phyloP scores from a whole-genome alignment of 2,113 vertebrate genomes.

The Barbus barbus region DNA sequence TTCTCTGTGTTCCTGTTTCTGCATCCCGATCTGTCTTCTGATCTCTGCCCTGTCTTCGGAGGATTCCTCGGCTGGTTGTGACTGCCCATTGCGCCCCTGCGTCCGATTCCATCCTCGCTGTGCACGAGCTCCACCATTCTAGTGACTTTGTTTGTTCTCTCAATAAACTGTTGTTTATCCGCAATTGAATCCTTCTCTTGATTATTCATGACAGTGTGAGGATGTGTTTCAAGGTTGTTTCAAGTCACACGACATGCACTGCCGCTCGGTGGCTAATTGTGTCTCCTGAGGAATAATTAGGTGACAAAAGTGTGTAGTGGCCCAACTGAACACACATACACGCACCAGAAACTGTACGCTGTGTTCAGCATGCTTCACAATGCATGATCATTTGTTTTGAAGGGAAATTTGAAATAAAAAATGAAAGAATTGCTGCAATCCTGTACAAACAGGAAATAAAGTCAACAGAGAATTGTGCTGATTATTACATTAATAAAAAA shows the following conservation, averaged over 20 bases:
- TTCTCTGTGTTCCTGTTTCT: too few relatives aligned
- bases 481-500: background rate
- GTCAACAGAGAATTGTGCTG: background rate
- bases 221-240: constrained; percentile 49
- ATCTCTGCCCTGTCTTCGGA: too few relatives aligned
- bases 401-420: constrained; percentile 36
- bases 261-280: constrained; percentile 71
- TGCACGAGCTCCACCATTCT: too few relatives aligned
- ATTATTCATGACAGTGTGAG: too few relatives aligned
- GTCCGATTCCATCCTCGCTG: too few relatives aligned
- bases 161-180: too few relatives aligned
- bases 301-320: constrained; percentile 69
- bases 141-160: too few relatives aligned
- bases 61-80: too few relatives aligned
- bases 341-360: constrained; percentile 59
- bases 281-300: constrained; percentile 74
- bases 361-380: constrained; percentile 56
- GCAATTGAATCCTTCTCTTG: too few relatives aligned
- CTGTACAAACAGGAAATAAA: constrained; percentile 58
- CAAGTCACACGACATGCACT: constrained; percentile 51
- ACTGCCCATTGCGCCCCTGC: too few relatives aligned
- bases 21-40: too few relatives aligned
- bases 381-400: constrained; percentile 64
- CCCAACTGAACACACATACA: constrained; percentile 47
- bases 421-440: constrained; percentile 51